These are phyloP conservation scores for Champsocephalus gunnari DNA, from an alignment of 2,797 vertebrate genomes.

Conservation along the genomic window DNA sequence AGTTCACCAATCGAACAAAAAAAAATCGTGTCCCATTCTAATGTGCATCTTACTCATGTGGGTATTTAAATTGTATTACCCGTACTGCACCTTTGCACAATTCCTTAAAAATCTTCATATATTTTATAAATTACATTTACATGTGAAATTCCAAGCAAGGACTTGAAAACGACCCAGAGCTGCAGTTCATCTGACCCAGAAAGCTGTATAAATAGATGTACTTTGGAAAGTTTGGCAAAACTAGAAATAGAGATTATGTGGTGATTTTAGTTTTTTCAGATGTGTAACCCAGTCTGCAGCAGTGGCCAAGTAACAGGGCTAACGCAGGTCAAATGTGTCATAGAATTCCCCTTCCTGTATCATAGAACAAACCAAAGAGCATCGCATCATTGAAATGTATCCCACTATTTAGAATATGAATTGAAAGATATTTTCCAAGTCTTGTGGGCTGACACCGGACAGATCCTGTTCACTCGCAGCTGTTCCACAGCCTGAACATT, in stretches of 20 bases:
- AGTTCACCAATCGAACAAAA: constrained; percentile 12
- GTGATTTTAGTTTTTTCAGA: constrained; percentile 6
- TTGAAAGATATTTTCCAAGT: constrained; percentile 25
- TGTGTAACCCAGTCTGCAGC: constrained; percentile 2
- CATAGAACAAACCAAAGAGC: background rate
- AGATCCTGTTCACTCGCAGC: constrained; percentile 57
- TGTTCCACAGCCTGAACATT: constrained; percentile 62
- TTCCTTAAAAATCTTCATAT: background rate
- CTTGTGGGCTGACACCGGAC: constrained; percentile 15
- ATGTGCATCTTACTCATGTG: background rate
- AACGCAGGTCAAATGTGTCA: background rate
- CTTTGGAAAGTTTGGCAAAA: constrained; percentile 18
- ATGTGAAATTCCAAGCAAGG: constrained; percentile 15
- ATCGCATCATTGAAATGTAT: background rate
- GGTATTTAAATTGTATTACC: background rate
- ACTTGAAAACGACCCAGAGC: constrained; percentile 25
- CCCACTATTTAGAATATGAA: constrained; percentile 32
- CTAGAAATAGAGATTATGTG: constrained; percentile 1
- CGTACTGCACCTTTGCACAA: background rate
- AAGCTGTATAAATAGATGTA: constrained; percentile 17
- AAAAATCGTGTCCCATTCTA: background rate
- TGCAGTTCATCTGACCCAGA: constrained; percentile 13
- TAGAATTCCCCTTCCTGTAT: background rate
- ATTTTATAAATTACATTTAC: constrained; percentile 1
- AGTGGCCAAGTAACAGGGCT: background rate